Percentiles rank a stretch among this genome's conserved stretches.
These are phyloP conservation scores for Gonatopus flavifemur DNA, from an alignment of 1,140 invertebrate genomes.

Conservation along the genomic window DNA sequence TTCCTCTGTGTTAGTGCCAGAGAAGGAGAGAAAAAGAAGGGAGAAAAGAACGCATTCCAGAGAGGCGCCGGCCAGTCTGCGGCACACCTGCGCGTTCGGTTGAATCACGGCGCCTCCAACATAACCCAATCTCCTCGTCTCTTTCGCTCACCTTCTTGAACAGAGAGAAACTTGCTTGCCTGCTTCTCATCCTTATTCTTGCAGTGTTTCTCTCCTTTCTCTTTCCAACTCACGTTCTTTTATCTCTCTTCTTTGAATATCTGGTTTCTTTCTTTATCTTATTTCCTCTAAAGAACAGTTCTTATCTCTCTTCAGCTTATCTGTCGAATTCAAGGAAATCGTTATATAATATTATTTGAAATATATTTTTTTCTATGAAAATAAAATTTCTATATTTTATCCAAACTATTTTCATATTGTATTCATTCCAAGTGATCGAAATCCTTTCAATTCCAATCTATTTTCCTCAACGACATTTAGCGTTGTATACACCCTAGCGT, in stretches of 20 bases:
- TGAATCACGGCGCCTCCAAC: constrained; percentile 56
- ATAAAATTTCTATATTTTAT: too few species aligned
- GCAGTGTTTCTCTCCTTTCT: constrained; percentile 8
- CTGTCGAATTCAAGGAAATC: too few species aligned
- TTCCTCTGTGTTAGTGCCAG: constrained; percentile 10
- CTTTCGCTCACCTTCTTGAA: too few species aligned
- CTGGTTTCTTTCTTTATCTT: not conserved
- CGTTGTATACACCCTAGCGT: too few species aligned
- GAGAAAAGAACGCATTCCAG: constrained; percentile 50
- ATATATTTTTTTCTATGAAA: too few species aligned
- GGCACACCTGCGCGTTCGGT: constrained; percentile 56
- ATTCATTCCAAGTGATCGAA: too few species aligned
- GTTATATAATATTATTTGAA: too few species aligned
- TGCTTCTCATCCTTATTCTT: constrained; percentile 5
- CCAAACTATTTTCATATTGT: too few species aligned
- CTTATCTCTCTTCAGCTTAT: constrained; percentile 8
- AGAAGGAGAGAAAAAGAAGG: constrained; percentile 13
- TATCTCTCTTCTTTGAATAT: constrained; percentile 1
- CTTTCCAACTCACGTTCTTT: constrained; percentile 5
- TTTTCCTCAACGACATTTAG: too few species aligned
- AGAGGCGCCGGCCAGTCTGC: constrained; percentile 56
- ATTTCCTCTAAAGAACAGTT: not conserved
- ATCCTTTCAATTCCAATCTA: too few species aligned
- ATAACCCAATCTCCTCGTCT: constrained; percentile 40
- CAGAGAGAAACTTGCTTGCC: constrained; percentile 13